Conservation (phyloP, 1,140 invertebrate species). For the Diorhabda carinulata region DNA sequence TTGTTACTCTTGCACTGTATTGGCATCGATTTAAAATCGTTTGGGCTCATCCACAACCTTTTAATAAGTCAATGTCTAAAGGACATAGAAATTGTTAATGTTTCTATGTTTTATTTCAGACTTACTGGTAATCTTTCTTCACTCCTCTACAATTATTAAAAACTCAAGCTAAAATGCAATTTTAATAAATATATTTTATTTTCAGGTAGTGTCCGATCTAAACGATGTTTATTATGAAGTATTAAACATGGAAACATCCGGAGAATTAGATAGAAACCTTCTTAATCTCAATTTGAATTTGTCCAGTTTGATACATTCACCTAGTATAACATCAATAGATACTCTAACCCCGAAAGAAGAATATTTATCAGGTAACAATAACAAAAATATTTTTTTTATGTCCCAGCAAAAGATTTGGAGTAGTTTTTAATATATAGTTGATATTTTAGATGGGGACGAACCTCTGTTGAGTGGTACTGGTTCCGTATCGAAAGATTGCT, state of each 20-base stretch:
- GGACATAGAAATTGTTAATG: too few relatives aligned
- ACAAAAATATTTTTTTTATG: not conserved
- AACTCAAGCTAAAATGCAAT: too few relatives aligned
- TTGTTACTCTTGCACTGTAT: too few relatives aligned
- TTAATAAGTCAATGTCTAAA: too few relatives aligned
- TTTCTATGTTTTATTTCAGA: too few relatives aligned
- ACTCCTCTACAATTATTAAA: too few relatives aligned
- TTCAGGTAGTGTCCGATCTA: slow-evolving; percentile 48
- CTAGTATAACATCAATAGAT: slow-evolving; percentile 68
- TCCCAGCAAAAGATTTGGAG: not conserved
- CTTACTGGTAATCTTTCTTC: too few relatives aligned
- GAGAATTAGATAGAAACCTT: slow-evolving; percentile 75
- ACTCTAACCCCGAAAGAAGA: slow-evolving; percentile 74
- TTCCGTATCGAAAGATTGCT: slow-evolving; percentile 93
- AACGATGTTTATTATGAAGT: slow-evolving; percentile 72
- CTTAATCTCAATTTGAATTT: slow-evolving; percentile 70
- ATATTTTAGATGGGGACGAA: slow-evolving; percentile 79
- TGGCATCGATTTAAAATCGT: too few relatives aligned
- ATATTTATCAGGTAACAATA: slow-evolving; percentile 67
- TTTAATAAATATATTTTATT: too few relatives aligned
- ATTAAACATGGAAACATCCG: slow-evolving; percentile 74
- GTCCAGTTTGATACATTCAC: slow-evolving; percentile 67
- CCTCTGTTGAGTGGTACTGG: slow-evolving; percentile 94
- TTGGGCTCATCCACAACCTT: too few relatives aligned
- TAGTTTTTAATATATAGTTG: not conserved